Evolutionary conservation across 2,888 invertebrate species (phyloP).

Genomic region (Sphinx pinastri): DNA sequence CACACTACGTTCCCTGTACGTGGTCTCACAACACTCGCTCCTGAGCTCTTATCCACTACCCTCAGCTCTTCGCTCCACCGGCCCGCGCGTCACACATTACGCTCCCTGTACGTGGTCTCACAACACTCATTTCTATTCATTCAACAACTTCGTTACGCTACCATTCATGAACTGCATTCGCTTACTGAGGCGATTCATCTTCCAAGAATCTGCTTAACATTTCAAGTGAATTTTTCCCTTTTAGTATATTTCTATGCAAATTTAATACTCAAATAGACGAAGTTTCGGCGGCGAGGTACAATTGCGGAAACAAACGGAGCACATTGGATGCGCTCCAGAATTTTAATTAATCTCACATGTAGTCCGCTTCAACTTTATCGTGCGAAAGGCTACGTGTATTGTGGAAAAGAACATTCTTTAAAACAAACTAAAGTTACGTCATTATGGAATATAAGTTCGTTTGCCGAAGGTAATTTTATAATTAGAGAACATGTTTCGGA

Average conservation of each 20-base stretch:
- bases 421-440: slow-evolving; percentile 7
- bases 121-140: background rate
- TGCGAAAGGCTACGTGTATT: slow-evolving; percentile 12
- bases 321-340: slow-evolving; percentile 27
- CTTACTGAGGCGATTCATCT: background rate
- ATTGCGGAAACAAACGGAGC: slow-evolving; percentile 24
- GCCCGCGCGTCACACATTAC: slow-evolving; percentile 5
- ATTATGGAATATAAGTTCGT: slow-evolving; percentile 10
- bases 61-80: slow-evolving; percentile 14
- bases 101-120: background rate
- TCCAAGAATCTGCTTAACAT: background rate
- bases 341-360: slow-evolving; percentile 29
- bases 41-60: background rate
- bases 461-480: background rate
- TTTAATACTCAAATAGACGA: slow-evolving; percentile 14
- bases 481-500: background rate
- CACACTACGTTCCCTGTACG: background rate
- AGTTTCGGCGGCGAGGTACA: slow-evolving; percentile 8
- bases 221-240: background rate
- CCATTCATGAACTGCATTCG: background rate
- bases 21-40: background rate
- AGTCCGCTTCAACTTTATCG: slow-evolving; percentile 15
- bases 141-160: background rate
- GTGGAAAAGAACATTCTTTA: slow-evolving; percentile 12
- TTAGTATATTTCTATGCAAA: slow-evolving; percentile 18